Conservation (phyloP, 2,797 vertebrate genomes). For the Fundulus diaphanus region DNA sequence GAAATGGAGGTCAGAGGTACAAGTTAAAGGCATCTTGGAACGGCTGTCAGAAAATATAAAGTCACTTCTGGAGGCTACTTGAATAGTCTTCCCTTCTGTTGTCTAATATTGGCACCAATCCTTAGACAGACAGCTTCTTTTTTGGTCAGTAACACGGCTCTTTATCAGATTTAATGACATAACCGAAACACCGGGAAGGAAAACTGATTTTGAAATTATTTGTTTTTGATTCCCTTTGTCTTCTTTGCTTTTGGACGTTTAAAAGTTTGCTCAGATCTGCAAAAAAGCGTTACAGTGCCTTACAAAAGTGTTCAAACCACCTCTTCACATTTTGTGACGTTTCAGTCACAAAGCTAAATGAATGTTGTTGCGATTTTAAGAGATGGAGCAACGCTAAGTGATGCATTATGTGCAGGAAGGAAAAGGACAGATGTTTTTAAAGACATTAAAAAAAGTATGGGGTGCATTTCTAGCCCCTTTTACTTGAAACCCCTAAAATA, state of each 20-base stretch:
- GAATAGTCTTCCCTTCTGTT: conserved; percentile 52
- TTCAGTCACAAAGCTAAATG: background rate
- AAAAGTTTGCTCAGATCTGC: conserved; percentile 34
- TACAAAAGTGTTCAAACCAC: background rate
- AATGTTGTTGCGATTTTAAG: background rate
- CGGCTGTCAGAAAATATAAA: conserved; percentile 71
- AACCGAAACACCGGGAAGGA: background rate
- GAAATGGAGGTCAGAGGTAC: conserved; percentile 60
- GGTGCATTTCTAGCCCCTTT: background rate
- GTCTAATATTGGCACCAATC: conserved; percentile 41
- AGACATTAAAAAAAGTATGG: background rate
- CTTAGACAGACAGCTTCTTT: conserved; percentile 18
- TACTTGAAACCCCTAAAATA: background rate
- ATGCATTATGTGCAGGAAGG: background rate
- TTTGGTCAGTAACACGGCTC: conserved; percentile 4
- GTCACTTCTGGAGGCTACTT: conserved; percentile 55
- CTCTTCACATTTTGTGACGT: background rate
- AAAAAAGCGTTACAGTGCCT: no score
- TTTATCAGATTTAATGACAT: conserved; percentile 33
- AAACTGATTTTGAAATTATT: conserved; percentile 37
- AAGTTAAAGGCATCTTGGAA: conserved; percentile 64
- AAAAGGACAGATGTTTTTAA: background rate
- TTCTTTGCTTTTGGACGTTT: conserved; percentile 62
- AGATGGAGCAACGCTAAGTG: background rate
- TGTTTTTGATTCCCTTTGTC: conserved; percentile 42